Evolutionary conservation across 2,797 vertebrate species (phyloP).

Genomic region (Poeciliopsis turneri): DNA sequence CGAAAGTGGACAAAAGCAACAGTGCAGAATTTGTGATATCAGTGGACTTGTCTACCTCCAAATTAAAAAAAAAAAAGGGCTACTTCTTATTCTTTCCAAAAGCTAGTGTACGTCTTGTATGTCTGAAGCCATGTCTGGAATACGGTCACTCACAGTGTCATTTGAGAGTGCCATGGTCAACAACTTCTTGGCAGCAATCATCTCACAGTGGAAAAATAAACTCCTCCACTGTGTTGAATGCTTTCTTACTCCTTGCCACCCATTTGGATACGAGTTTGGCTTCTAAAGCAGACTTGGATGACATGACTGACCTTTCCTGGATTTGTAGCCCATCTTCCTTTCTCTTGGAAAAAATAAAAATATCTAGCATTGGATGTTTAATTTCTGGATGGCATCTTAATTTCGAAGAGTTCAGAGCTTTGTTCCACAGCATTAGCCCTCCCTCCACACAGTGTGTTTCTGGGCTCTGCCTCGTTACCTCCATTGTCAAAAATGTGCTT

Average conservation of each 20-base stretch:
- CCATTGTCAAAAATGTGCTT: background rate
- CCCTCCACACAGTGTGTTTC: background rate
- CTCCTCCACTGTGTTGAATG: conserved; percentile 10
- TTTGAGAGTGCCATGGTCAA: conserved; percentile 14
- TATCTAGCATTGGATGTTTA: background rate
- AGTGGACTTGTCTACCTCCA: background rate
- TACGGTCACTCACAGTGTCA: background rate
- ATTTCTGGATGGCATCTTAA: background rate
- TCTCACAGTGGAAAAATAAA: conserved; percentile 12
- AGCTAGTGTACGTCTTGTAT: background rate
- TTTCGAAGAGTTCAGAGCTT: background rate
- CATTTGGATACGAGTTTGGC: background rate
- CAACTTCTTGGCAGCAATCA: conserved; percentile 15
- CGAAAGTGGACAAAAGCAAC: background rate
- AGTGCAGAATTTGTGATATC: background rate
- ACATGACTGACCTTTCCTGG: background rate
- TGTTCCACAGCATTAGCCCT: background rate
- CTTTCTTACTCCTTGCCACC: conserved; percentile 6
- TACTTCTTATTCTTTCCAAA: background rate
- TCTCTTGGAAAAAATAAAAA: background rate
- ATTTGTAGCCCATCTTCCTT: background rate
- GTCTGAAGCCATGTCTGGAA: background rate
- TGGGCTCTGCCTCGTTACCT: background rate
- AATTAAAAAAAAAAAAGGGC: background rate
- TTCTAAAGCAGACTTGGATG: background rate